Evolutionary conservation across 2,113 vertebrate genomes (phyloP), one percentile per base, ranked within the genome.

Genomic region (Morone saxatilis): DNA sequence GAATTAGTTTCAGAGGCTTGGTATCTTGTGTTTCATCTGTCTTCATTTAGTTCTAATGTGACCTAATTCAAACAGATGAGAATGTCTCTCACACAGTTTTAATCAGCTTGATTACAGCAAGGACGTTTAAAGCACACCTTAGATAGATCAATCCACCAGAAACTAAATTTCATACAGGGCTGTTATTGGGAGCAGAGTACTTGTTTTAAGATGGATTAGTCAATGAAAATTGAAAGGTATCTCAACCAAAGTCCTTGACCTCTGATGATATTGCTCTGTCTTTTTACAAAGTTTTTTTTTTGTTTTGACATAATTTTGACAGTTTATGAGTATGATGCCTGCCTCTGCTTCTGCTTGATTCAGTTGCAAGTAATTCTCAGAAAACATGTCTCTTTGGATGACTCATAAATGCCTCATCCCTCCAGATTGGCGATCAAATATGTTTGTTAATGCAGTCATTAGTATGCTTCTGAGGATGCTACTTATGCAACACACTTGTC

Each of bases 51-150:
- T 48, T 70, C 69, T 87, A 89, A 93, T 93, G 81, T 87, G 87
- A 85, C 87, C 79, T 92, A 92, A 93, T 90, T 80, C 70, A 93
- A 90, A 95, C 83, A 89, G 86, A 94, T 92, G 90, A 91, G 79
- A 75, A 70, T 71, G 86, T 80, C 76, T 88, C 81, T 88, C 74
- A 56, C 36, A 68, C 70, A 20, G 48, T 88, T 87, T 82, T 71
- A 87, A 84, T 75, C 51, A 78, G 78, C 78, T 85, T 92, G 67
- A 94, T 90, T 86, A 77, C 76, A 78, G 73, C 71, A 73, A 63
- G 81, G 79, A 85, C 12, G 17, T 88, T 86, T 86, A 62, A 89
- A 83, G 71, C 70, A 72, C 76, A 76, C 60, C 14, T 16, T 61
- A 65, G 74, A 88, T 78, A 47, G 80, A 90, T 92, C 89, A 71